Percentiles rank a stretch among this genome's conserved stretches.
These are phyloP conservation scores for Myotis daubentonii DNA, from an alignment of 2,797 vertebrate species.

Conservation along the genomic window DNA sequence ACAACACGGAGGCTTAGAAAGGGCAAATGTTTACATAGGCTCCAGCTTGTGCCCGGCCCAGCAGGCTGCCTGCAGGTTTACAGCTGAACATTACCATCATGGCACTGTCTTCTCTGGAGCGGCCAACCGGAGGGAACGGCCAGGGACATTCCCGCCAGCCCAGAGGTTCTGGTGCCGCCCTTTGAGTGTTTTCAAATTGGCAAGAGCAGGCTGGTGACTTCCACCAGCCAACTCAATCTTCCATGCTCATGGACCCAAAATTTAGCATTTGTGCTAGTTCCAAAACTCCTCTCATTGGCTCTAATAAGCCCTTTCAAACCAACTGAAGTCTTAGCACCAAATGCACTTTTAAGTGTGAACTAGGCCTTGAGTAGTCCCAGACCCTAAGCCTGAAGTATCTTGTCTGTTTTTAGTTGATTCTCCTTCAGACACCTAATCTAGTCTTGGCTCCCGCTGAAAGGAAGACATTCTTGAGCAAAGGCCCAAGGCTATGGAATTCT, in stretches of 20 bases:
- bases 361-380: neutral
- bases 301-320: conserved; percentile 58
- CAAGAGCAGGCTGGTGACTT: conserved; percentile 45
- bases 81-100: conserved; percentile 62
- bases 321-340: conserved; percentile 54
- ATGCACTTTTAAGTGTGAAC: conserved; percentile 43
- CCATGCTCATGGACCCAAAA: conserved; percentile 45
- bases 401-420: conserved; percentile 48
- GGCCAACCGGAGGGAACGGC: conserved; percentile 50
- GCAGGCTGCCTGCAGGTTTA: conserved; percentile 70
- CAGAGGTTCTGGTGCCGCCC: conserved; percentile 64
- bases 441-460: conserved; percentile 67
- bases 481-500: conserved; percentile 64
- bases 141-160: conserved; percentile 61
- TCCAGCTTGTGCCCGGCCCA: conserved; percentile 50
- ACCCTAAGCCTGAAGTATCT: neutral
- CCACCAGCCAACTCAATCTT: conserved; percentile 71
- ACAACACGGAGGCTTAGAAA: neutral
- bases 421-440: conserved; percentile 43
- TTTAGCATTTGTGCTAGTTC: conserved; percentile 64
- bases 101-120: neutral
- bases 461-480: conserved; percentile 60
- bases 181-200: conserved; percentile 70
- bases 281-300: conserved; percentile 45
- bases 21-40: conserved; percentile 61